Evolutionary conservation across 2,113 vertebrate genomes (phyloP).

Genomic region (Ceyx cyanopectus): DNA sequence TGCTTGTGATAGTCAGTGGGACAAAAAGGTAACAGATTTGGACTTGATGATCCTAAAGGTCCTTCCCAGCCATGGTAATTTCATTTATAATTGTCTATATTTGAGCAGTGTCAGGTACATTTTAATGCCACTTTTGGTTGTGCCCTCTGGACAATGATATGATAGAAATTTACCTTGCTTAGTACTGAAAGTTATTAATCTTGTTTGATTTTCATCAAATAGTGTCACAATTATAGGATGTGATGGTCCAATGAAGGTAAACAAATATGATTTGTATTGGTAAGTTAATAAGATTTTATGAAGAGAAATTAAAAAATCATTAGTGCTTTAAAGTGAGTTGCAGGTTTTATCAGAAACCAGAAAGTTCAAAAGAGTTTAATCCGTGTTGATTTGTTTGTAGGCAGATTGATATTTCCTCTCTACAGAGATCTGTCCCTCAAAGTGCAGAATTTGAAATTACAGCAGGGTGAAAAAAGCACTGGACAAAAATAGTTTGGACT

Average conservation of each 20-base stretch:
- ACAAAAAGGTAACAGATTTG: not conserved
- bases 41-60: too few species aligned
- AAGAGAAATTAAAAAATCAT: not conserved
- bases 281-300: not conserved
- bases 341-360: not conserved
- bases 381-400: not conserved
- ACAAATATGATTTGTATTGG: not conserved
- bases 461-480: not conserved
- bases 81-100: not conserved
- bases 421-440: not conserved
- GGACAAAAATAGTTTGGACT: constrained; percentile 2
- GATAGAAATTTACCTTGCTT: not conserved
- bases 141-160: not conserved
- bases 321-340: not conserved
- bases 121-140: not conserved
- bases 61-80: too few species aligned
- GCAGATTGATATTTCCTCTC: not conserved
- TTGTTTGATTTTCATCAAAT: constrained; percentile 5
- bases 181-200: not conserved
- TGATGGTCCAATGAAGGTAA: not conserved
- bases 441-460: not conserved
- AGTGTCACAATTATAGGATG: not conserved
- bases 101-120: not conserved
- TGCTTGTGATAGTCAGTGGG: not conserved
- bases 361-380: constrained; percentile 3